Evolutionary conservation across 2,888 invertebrate species (phyloP).

Genomic region (Andricus curvator): DNA sequence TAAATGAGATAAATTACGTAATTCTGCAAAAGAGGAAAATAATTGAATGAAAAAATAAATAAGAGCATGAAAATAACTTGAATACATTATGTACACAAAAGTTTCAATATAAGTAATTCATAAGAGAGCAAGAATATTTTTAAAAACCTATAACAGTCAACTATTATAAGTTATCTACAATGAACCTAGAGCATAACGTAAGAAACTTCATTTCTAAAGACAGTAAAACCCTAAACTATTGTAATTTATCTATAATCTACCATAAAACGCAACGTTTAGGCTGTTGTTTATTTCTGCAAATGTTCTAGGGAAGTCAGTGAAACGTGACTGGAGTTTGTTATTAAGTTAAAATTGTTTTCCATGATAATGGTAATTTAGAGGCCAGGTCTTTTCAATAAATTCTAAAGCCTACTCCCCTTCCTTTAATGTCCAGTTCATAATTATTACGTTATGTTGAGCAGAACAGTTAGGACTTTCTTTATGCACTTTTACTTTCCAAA

Average conservation of each 20-base stretch:
- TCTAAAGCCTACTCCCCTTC: slow-evolving; percentile 31
- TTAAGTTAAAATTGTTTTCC: slow-evolving; percentile 32
- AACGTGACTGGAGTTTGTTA: slow-evolving; percentile 38
- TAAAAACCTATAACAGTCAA: background rate
- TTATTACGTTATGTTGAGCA: slow-evolving; percentile 45
- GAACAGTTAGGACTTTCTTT: slow-evolving; percentile 41
- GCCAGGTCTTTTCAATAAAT: slow-evolving; percentile 25
- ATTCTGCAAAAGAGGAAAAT: too few species aligned
- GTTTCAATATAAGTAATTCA: background rate
- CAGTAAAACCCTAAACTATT: slow-evolving; percentile 11
- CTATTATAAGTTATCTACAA: background rate
- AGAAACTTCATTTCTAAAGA: background rate
- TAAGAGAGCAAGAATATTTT: background rate
- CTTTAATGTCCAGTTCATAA: slow-evolving; percentile 40
- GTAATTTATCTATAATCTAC: slow-evolving; percentile 24
- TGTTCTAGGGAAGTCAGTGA: slow-evolving; percentile 27
- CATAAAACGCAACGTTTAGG: background rate
- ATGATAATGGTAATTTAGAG: slow-evolving; percentile 31
- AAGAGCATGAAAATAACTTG: too few species aligned
- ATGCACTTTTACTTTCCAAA: slow-evolving; percentile 46
- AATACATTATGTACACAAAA: background rate
- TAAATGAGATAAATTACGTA: too few species aligned
- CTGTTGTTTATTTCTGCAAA: slow-evolving; percentile 26
- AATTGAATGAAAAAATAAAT: too few species aligned
- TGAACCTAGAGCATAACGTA: background rate